A percentile compares a stretch with the other conserved stretches of the same genome.
These are phyloP conservation scores for Chaetophractus vellerosus DNA, from an alignment of 2,797 vertebrate genomes.

Conservation along the genomic window DNA sequence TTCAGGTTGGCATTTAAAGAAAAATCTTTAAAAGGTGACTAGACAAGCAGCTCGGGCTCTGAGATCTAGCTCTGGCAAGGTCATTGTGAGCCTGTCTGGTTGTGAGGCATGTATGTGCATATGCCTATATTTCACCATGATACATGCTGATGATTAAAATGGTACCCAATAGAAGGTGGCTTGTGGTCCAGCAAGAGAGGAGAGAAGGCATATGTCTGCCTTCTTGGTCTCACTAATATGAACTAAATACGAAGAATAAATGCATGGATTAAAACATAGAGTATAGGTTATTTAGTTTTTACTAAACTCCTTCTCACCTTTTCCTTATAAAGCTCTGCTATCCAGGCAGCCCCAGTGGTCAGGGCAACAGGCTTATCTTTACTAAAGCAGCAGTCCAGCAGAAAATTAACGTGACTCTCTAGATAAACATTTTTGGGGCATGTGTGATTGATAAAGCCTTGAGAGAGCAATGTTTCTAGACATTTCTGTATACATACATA, in stretches of 20 bases:
- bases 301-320: neutral
- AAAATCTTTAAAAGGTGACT: neutral
- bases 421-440: neutral
- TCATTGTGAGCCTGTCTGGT: neutral
- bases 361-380: constrained; percentile 25
- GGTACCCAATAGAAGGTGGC: neutral
- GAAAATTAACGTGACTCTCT: neutral
- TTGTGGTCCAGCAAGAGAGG: constrained; percentile 37
- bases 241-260: too few relatives aligned
- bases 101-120: neutral
- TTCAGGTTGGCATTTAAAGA: constrained; percentile 5
- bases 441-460: neutral
- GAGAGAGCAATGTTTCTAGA: neutral
- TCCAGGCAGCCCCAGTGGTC: neutral
- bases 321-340: neutral
- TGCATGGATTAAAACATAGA: too few relatives aligned
- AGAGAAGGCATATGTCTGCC: constrained; percentile 34
- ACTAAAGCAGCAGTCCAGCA: constrained; percentile 5
- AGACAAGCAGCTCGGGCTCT: neutral
- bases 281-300: neutral
- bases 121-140: neutral
- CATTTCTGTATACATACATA: neutral
- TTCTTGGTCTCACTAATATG: neutral
- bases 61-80: neutral
- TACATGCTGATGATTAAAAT: constrained; percentile 29